A percentile compares a stretch with the other conserved stretches of the same genome.
phyloP scores from a whole-genome alignment of 1,140 invertebrate genomes.

The Apis dorsata region DNA sequence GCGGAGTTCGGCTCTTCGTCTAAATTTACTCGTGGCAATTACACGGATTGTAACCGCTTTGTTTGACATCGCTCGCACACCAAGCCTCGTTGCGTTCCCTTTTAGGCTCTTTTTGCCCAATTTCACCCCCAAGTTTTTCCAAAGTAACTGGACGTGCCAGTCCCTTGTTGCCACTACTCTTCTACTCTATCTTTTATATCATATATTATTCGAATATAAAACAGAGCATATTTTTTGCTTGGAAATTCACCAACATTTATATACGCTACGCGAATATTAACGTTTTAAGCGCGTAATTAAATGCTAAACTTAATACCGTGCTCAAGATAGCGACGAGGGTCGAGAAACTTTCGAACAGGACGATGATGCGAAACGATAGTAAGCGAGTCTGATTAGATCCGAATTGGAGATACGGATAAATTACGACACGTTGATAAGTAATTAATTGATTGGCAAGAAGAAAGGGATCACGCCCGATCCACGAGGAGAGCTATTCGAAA shows the following conservation, averaged over 20 bases:
- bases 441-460: constrained; percentile 38
- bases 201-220: background rate
- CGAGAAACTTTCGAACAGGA: background rate
- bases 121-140: constrained; percentile 28
- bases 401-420: background rate
- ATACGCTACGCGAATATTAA: too few species aligned
- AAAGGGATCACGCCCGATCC: constrained; percentile 24
- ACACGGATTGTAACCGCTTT: constrained; percentile 65
- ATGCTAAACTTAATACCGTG: too few species aligned
- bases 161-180: background rate
- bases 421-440: constrained; percentile 22
- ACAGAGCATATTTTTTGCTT: background rate
- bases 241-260: too few species aligned
- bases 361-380: constrained; percentile 11
- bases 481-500: constrained; percentile 10
- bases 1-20: constrained; percentile 37
- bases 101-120: constrained; percentile 39
- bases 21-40: constrained; percentile 71
- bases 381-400: background rate
- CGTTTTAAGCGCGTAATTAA: too few species aligned
- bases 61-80: constrained; percentile 50
- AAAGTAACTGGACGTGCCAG: background rate
- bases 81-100: background rate
- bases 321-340: background rate
- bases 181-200: background rate